A percentile compares a stretch with the other conserved stretches of the same genome.
phyloP scores from a whole-genome alignment of 2,888 invertebrate genomes.

The Folsomia manolachei region DNA sequence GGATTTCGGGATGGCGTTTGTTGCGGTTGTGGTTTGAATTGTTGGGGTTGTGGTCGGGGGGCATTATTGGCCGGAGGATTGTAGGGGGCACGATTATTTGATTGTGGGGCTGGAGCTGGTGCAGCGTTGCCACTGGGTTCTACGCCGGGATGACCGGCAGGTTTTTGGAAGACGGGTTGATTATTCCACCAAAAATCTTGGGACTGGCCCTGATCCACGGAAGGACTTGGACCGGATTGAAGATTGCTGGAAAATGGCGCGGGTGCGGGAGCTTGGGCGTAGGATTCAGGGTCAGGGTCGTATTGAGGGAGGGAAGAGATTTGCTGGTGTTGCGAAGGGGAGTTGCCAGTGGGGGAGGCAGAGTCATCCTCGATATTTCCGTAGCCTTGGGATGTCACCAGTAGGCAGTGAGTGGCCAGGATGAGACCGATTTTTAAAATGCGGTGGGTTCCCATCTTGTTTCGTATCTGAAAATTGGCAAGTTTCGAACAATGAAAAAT shows the following conservation, averaged over 20 bases:
- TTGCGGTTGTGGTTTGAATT: constrained; percentile 7
- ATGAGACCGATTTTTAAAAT: no score
- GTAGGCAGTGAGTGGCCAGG: no score
- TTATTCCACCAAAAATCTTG: constrained; percentile 44
- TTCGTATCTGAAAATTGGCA: no score
- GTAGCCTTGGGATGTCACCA: constrained; percentile 22
- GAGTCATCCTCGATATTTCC: constrained; percentile 25
- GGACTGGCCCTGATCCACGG: constrained; percentile 10
- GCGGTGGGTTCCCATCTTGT: no score
- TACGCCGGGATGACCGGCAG: constrained; percentile 49
- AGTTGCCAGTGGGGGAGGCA: background rate
- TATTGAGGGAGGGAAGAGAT: constrained; percentile 26
- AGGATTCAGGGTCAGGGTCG: constrained; percentile 13
- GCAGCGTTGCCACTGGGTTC: constrained; percentile 24
- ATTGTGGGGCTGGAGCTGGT: constrained; percentile 14
- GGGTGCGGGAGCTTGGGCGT: background rate
- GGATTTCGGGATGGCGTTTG: background rate
- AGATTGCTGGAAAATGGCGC: background rate
- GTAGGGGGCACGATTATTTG: constrained; percentile 13
- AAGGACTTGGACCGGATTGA: background rate
- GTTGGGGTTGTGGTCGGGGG: background rate
- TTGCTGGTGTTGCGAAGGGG: constrained; percentile 14
- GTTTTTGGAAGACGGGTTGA: constrained; percentile 46
- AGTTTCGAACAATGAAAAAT: no score
- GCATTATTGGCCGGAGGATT: constrained; percentile 1